Evolutionary conservation across 2,113 vertebrate species (phyloP), one percentile per base, ranked within the genome.

Genomic region (Catharus minimus): DNA sequence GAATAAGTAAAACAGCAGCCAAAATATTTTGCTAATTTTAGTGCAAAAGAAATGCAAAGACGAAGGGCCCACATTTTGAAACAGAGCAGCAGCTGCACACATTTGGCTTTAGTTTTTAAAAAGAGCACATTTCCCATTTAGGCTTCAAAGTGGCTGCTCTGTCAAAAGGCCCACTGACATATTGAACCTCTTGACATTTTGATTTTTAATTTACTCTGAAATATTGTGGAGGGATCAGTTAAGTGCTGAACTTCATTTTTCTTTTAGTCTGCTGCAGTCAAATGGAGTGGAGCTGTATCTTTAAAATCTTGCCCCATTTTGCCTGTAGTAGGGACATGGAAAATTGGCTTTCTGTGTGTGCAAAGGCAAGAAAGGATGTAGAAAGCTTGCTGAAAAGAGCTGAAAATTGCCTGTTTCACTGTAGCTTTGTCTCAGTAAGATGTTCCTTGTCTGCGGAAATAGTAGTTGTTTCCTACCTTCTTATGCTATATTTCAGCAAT

Each of bases 181-280:
- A 88, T 86, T 95, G 92, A 94, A 94, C 86, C 92, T 88, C 93
- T 92, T 96, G 94, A 96, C 95, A 94, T 96, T 91, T 93, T 90
- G 89, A 93, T 94, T 95, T 95, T 95, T 89, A 95, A 94, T 95
- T 94, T 93, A 94, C 81, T 86, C 88, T 90, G 92, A 93, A 93
- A 92, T 95, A 95, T 85, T 90, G 89, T 22, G 0, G 81, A 86
- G 74, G 83, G 73, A 90, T 92, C 71, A 58, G 73, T 81, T 95
- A 92, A 94, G 88, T 92, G 84, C 95, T 85, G 83, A 92, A 92
- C 88, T 92, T 90, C 89, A 90, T 92, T 94, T 95, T 92, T 92
- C 77, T 95, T 95, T 84, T 61, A 84, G 73, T 56, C 66, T 74
- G 73, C 86, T 77, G 76, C 86, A 92, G 91, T 83, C 74, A 65